Evolutionary conservation across 2,797 vertebrate species (phyloP).

Genomic region (Chloroceryle amazona): DNA sequence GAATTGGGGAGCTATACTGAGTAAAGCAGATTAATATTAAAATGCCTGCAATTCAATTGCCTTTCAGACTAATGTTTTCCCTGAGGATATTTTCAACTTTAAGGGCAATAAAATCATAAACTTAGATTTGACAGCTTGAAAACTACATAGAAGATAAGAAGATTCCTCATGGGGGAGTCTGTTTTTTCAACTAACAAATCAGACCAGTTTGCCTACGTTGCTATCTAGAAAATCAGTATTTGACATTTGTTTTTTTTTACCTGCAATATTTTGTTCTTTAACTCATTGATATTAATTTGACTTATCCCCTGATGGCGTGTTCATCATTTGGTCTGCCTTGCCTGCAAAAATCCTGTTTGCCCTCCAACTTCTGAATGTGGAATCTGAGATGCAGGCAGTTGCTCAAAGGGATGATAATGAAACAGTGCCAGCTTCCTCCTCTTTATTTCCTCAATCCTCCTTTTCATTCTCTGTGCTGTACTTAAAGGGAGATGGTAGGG

Average conservation of each 20-base stretch:
- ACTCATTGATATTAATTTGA: background rate
- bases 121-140: conserved; percentile 16
- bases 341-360: background rate
- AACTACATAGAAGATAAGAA: background rate
- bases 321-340: background rate
- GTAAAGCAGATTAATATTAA: conserved; percentile 27
- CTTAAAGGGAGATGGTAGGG: background rate
- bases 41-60: conserved; percentile 25
- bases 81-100: conserved; percentile 26
- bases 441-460: background rate
- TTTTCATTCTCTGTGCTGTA: background rate
- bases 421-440: background rate
- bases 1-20: background rate
- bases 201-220: background rate
- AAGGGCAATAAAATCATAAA: conserved; percentile 33
- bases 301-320: background rate
- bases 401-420: background rate
- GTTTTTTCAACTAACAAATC: background rate
- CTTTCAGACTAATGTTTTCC: conserved; percentile 19
- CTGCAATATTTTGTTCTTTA: background rate
- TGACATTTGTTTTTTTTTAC: conserved; percentile 6
- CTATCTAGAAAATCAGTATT: background rate
- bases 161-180: background rate
- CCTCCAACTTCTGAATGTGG: background rate
- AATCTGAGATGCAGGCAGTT: background rate